Conservation (phyloP, 2,888 invertebrate genomes). For the Phalera bucephala region DNA sequence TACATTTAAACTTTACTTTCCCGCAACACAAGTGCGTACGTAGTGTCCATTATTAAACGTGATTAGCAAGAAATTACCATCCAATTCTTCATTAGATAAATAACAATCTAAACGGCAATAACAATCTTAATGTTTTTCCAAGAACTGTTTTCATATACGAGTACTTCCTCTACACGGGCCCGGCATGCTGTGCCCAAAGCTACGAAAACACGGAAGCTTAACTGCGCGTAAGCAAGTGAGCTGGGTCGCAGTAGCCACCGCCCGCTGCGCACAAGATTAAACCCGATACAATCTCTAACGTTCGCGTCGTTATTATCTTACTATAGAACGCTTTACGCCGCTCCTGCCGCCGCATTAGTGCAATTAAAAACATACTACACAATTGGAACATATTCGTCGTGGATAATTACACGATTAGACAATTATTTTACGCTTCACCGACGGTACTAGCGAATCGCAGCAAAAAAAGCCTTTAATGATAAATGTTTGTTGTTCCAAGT, state of each 20-base stretch:
- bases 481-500: too few relatives aligned
- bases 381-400: conserved; percentile 25
- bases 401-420: conserved; percentile 37
- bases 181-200: too few relatives aligned
- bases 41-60: too few relatives aligned
- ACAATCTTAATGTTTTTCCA: too few relatives aligned
- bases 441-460: conserved; percentile 19
- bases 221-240: conserved; percentile 27
- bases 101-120: too few relatives aligned
- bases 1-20: too few relatives aligned
- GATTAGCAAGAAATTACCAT: too few relatives aligned
- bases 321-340: conserved; percentile 35
- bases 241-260: conserved; percentile 37
- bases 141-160: too few relatives aligned
- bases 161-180: too few relatives aligned
- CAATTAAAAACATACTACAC: conserved; percentile 38
- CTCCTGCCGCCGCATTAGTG: conserved; percentile 38
- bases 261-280: conserved; percentile 52
- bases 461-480: too few relatives aligned
- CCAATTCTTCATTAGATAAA: too few relatives aligned
- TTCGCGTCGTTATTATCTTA: conserved; percentile 38
- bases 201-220: conserved; percentile 37
- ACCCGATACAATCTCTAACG: conserved; percentile 37
- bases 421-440: conserved; percentile 40
- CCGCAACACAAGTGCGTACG: too few relatives aligned